Evolutionary conservation across 2,797 vertebrate species (phyloP).

Genomic region (Varecia variegata): DNA sequence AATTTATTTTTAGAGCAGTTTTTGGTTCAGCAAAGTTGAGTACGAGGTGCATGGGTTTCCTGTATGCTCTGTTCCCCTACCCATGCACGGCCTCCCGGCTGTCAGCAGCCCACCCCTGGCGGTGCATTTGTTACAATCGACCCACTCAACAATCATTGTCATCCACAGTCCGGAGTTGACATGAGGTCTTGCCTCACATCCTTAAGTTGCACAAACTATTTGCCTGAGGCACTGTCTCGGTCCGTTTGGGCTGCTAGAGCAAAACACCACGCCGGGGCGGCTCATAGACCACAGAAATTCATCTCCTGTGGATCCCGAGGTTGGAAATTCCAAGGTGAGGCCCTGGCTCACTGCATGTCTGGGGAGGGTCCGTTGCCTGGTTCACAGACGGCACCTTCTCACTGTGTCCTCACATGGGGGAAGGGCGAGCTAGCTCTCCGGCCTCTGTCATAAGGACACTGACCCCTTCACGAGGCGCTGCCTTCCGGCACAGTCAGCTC

Average conservation of each 20-base stretch:
- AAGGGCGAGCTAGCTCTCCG: background rate
- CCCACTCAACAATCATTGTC: accelerated
- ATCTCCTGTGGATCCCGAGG: no score
- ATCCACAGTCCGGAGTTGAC: no score
- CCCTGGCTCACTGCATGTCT: accelerated
- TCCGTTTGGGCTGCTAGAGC: accelerated
- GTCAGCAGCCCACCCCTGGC: accelerated
- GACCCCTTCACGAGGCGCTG: background rate
- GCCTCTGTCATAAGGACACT: background rate
- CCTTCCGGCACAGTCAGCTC: background rate
- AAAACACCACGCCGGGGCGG: accelerated
- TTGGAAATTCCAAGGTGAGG: no score
- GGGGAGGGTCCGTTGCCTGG: accelerated
- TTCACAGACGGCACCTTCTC: background rate
- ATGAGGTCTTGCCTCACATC: background rate
- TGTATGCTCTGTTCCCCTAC: accelerated
- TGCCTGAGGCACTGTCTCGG: background rate
- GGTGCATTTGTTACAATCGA: accelerated
- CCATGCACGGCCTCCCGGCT: accelerated
- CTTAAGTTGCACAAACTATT: accelerated
- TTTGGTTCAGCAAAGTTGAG: background rate
- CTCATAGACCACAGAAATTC: background rate
- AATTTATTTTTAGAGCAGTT: background rate
- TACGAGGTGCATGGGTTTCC: accelerated
- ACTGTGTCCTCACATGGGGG: accelerated